phyloP scores from a whole-genome alignment of 1,140 invertebrate species.

The Onthophagus taurus region DNA sequence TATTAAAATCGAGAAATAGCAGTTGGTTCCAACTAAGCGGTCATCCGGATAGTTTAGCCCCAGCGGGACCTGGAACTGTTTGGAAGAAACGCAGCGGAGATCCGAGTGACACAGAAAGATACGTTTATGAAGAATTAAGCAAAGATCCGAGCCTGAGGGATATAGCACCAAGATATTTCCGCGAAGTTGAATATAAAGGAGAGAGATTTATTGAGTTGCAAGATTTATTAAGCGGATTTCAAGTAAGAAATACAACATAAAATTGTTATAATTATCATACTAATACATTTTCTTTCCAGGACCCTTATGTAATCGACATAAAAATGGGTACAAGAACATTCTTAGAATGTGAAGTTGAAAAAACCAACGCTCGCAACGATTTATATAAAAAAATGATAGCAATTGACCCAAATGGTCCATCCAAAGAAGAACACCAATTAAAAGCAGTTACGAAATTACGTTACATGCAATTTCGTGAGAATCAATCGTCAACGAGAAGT shows the following conservation, averaged over 20 bases:
- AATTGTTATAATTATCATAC: slow-evolving; percentile 7
- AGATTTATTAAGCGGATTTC: slow-evolving; percentile 75
- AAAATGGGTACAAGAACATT: slow-evolving; percentile 91
- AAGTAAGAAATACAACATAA: slow-evolving; percentile 17
- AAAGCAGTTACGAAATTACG: slow-evolving; percentile 84
- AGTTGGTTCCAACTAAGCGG: slow-evolving; percentile 90
- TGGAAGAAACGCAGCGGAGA: slow-evolving; percentile 74
- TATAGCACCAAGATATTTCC: slow-evolving; percentile 78
- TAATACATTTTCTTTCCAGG: slow-evolving; percentile 36
- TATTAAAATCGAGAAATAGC: slow-evolving; percentile 60
- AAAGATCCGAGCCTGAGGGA: slow-evolving; percentile 63
- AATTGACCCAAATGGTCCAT: slow-evolving; percentile 79
- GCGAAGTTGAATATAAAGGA: slow-evolving; percentile 75
- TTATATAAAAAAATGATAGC: slow-evolving; percentile 91
- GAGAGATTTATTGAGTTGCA: slow-evolving; percentile 87
- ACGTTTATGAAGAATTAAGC: slow-evolving; percentile 73
- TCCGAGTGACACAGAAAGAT: slow-evolving; percentile 64
- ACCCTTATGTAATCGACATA: slow-evolving; percentile 86
- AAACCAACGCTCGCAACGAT: slow-evolving; percentile 64
- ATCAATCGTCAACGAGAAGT: slow-evolving; percentile 83
- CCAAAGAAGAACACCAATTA: slow-evolving; percentile 63
- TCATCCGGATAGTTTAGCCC: slow-evolving; percentile 85
- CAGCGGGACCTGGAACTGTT: slow-evolving; percentile 85
- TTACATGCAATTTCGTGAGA: slow-evolving; percentile 93
- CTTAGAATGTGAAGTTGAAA: slow-evolving; percentile 86